phyloP scores from a whole-genome alignment of 1,140 invertebrate species.

The Drosophila varians region DNA sequence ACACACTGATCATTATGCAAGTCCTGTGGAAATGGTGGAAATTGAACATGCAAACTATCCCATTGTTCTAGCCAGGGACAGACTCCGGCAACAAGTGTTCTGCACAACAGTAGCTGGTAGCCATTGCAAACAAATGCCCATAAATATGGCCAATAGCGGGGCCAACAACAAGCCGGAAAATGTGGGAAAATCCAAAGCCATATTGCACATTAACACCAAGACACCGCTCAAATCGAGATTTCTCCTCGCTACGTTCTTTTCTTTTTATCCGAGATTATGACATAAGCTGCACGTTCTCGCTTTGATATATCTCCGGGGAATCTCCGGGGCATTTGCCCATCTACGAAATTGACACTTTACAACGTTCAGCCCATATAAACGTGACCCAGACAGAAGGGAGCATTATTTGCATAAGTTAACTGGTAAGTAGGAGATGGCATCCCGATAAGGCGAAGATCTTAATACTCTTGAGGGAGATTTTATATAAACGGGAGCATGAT shows the following conservation, averaged over 20 bases:
- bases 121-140: slow-evolving; percentile 59
- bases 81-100: slow-evolving; percentile 51
- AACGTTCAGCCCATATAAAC: slow-evolving; percentile 70
- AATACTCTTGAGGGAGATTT: slow-evolving; percentile 30
- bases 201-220: slow-evolving; percentile 69
- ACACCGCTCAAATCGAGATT: slow-evolving; percentile 2
- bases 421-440: slow-evolving; percentile 10
- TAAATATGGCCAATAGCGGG: slow-evolving; percentile 52
- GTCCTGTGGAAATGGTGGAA: slow-evolving; percentile 55
- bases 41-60: slow-evolving; percentile 75
- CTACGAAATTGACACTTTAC: slow-evolving; percentile 81
- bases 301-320: slow-evolving; percentile 52
- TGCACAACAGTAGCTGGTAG: slow-evolving; percentile 58
- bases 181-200: slow-evolving; percentile 66
- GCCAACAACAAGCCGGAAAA: slow-evolving; percentile 36
- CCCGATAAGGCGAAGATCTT: slow-evolving; percentile 28
- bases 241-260: slow-evolving; percentile 7
- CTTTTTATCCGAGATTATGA: slow-evolving; percentile 58
- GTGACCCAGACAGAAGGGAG: slow-evolving; percentile 67
- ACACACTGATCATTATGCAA: slow-evolving; percentile 47
- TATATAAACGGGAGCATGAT: background rate
- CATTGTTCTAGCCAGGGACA: slow-evolving; percentile 60
- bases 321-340: slow-evolving; percentile 40
- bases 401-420: slow-evolving; percentile 71
- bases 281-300: slow-evolving; percentile 77